phyloP scores from a whole-genome alignment of 1,140 invertebrate genomes.

The Drosophila orosa region DNA sequence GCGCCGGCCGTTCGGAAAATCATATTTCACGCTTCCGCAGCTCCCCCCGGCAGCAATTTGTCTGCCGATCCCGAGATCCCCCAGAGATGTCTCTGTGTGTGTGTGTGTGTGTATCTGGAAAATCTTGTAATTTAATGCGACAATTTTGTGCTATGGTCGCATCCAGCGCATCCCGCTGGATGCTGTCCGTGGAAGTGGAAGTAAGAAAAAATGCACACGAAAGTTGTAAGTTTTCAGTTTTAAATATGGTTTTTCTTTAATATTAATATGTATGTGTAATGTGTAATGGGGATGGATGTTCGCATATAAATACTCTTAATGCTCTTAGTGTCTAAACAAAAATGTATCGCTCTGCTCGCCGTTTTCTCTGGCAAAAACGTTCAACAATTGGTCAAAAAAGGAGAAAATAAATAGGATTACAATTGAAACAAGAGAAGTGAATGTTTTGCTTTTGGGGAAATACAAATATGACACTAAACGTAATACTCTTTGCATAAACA shows the following conservation, averaged over 20 bases:
- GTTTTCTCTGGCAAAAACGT: conserved; percentile 9
- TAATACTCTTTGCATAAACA: conserved; percentile 78
- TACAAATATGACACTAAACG: conserved; percentile 81
- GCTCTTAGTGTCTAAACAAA: conserved; percentile 66
- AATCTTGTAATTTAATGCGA: conserved; percentile 81
- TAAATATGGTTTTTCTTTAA: conserved; percentile 76
- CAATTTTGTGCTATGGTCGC: conserved; percentile 65
- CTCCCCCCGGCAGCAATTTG: conserved; percentile 67
- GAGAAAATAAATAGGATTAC: conserved; percentile 50
- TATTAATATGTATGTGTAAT: conserved; percentile 59
- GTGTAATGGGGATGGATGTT: conserved; percentile 37
- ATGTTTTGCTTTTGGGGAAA: conserved; percentile 50
- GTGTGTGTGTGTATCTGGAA: conserved; percentile 43
- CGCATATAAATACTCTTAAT: conserved; percentile 71
- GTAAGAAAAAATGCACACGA: conserved; percentile 31
- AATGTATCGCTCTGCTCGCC: conserved; percentile 34
- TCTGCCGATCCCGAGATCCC: conserved; percentile 32
- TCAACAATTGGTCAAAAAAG: conserved; percentile 20
- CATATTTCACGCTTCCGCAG: conserved; percentile 69
- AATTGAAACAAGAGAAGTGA: conserved; percentile 46
- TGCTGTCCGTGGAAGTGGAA: neutral
- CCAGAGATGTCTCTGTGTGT: conserved; percentile 5
- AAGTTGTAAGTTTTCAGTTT: conserved; percentile 41
- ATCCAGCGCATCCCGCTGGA: neutral
- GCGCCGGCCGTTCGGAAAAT: conserved; percentile 76